phyloP scores from a whole-genome alignment of 2,797 vertebrate genomes.

The Pipistrellus nathusii region DNA sequence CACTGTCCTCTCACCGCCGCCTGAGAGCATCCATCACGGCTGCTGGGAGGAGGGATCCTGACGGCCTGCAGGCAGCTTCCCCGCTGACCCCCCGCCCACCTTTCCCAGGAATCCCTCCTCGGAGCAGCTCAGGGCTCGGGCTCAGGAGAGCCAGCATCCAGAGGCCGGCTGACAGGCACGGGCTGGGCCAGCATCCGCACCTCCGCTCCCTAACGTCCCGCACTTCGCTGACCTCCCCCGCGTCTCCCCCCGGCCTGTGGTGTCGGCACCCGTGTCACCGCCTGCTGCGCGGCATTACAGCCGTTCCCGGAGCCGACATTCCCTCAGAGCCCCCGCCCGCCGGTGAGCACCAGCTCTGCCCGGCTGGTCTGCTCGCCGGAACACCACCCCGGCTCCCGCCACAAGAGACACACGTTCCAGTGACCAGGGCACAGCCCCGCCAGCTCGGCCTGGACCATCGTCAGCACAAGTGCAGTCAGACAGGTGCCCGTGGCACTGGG shows the following conservation, averaged over 20 bases:
- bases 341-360: not conserved
- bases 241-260: not conserved
- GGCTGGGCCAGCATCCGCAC: accelerated
- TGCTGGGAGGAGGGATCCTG: not conserved
- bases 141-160: not conserved
- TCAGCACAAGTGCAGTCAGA: too few species aligned
- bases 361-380: not conserved
- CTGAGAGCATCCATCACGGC: not conserved
- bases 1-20: accelerated
- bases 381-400: not conserved
- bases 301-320: accelerated
- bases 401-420: not conserved
- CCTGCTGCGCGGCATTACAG: not conserved
- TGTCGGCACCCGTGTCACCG: not conserved
- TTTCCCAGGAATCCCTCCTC: not conserved
- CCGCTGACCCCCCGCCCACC: too few species aligned
- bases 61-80: not conserved
- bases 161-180: not conserved
- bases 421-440: not conserved
- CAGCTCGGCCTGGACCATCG: not conserved
- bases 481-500: too few species aligned
- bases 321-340: not conserved
- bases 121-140: not conserved
- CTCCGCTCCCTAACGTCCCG: not conserved
- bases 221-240: not conserved